Evolutionary conservation across 2,888 invertebrate species (phyloP).

Genomic region (Bellardia bayeri): DNA sequence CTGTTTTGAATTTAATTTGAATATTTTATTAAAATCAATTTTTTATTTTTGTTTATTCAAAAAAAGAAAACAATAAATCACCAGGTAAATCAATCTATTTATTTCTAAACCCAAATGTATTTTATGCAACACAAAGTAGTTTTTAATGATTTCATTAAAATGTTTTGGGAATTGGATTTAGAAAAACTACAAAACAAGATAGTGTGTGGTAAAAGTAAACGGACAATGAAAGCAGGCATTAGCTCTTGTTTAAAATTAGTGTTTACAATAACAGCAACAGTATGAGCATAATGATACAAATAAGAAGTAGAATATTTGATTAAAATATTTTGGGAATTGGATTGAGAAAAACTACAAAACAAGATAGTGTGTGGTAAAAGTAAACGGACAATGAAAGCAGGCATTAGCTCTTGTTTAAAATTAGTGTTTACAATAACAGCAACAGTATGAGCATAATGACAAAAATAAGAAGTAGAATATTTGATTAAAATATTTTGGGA

Average conservation of each 20-base stretch:
- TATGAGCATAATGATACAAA: too few species aligned
- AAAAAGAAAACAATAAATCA: constrained; percentile 34
- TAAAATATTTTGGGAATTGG: too few species aligned
- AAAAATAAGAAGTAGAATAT: too few species aligned
- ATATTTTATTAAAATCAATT: constrained; percentile 39
- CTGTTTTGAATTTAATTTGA: constrained; percentile 54
- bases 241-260: too few species aligned
- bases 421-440: too few species aligned
- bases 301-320: too few species aligned
- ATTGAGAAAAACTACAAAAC: too few species aligned
- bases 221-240: background rate
- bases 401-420: too few species aligned
- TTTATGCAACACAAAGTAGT: constrained; percentile 56
- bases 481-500: constrained; percentile 40
- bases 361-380: too few species aligned
- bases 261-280: too few species aligned
- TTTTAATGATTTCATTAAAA: constrained; percentile 61
- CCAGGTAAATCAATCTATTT: constrained; percentile 64
- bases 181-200: constrained; percentile 28
- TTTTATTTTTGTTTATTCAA: constrained; percentile 54
- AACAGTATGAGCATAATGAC: too few species aligned
- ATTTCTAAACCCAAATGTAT: constrained; percentile 25
- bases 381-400: too few species aligned
- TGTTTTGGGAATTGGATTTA: background rate
- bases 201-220: background rate